Evolutionary conservation across 2,888 invertebrate species (phyloP).

Genomic region (Celastrina argiolus): DNA sequence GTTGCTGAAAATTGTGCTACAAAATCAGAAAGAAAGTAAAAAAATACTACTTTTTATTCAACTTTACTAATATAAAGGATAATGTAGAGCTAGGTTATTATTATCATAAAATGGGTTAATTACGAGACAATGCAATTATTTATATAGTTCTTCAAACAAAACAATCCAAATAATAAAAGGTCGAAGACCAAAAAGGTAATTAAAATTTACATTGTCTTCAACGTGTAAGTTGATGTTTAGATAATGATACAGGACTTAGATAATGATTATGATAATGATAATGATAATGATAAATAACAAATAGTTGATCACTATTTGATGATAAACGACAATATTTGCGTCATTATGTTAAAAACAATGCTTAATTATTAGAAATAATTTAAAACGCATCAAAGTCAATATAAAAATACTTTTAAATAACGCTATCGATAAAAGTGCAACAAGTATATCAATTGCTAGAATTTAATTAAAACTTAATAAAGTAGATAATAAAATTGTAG

Average conservation of each 20-base stretch:
- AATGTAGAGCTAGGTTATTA: background rate
- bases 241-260: background rate
- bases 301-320: background rate
- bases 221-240: background rate
- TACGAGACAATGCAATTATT: background rate
- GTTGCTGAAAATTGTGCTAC: too few relatives aligned
- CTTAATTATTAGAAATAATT: too few relatives aligned
- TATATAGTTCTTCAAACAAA: background rate
- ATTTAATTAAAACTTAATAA: background rate
- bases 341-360: background rate
- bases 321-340: background rate
- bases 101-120: background rate
- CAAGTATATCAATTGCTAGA: background rate
- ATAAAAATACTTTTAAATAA: too few relatives aligned
- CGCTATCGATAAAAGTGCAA: too few relatives aligned
- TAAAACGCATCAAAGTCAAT: too few relatives aligned
- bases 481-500: background rate
- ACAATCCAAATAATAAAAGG: background rate
- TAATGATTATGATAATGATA: background rate
- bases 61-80: background rate
- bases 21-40: background rate
- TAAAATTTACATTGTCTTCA: background rate
- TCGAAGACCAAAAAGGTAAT: background rate
- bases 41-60: background rate
- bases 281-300: too few relatives aligned